phyloP scores from a whole-genome alignment of 2,797 vertebrate species.

The Brachyrhaphis roseni region DNA sequence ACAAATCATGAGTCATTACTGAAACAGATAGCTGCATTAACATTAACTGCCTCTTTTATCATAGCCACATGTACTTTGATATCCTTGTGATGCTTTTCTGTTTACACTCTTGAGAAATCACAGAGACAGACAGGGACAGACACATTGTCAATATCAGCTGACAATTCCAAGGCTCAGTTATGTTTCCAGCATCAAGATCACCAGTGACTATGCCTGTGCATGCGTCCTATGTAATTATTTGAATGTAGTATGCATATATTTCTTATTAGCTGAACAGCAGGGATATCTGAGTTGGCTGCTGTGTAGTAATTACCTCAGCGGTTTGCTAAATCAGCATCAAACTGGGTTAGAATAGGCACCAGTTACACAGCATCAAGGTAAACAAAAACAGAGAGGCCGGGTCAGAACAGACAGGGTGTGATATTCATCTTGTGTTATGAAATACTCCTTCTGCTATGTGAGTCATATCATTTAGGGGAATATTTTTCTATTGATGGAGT shows the following conservation, averaged over 20 bases:
- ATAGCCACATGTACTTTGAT: constrained; percentile 9
- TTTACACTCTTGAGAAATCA: constrained; percentile 40
- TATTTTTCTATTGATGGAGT: background rate
- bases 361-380: constrained; percentile 40
- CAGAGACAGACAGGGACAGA: constrained; percentile 2
- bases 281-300: constrained; percentile 42
- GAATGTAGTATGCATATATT: constrained; percentile 51
- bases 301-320: constrained; percentile 36
- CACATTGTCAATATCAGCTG: constrained; percentile 14
- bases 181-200: constrained; percentile 41
- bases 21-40: background rate
- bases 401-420: constrained; percentile 5
- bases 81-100: constrained; percentile 46
- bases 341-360: constrained; percentile 40
- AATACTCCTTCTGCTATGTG: constrained; percentile 13
- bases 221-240: constrained; percentile 53
- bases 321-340: constrained; percentile 51
- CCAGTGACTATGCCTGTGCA: constrained; percentile 49
- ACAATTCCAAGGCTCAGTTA: constrained; percentile 30
- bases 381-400: constrained; percentile 65
- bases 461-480: background rate
- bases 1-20: background rate
- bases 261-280: constrained; percentile 60
- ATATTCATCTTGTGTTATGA: constrained; percentile 35
- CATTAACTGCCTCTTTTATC: constrained; percentile 6